Evolutionary conservation across 2,113 vertebrate species (phyloP).

Genomic region (Saguinus midas): DNA sequence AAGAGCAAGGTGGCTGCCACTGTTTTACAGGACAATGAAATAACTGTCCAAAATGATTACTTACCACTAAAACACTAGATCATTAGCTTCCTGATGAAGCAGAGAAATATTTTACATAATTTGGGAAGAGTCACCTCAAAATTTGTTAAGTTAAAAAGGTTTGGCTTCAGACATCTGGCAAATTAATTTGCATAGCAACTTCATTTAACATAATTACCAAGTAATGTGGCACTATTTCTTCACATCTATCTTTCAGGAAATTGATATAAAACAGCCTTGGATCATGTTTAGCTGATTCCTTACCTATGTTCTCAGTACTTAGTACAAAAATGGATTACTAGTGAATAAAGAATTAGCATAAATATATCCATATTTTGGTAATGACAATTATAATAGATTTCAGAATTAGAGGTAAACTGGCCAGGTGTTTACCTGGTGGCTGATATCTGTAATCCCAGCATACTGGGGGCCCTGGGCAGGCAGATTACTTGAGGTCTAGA

Average conservation of each 20-base stretch:
- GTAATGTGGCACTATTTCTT: neutral
- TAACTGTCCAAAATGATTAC: neutral
- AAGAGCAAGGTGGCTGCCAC: neutral
- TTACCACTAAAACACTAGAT: neutral
- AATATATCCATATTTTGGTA: neutral
- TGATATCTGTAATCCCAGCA: too few species aligned
- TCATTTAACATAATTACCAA: neutral
- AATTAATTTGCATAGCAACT: neutral
- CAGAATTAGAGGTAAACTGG: neutral
- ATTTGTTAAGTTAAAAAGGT: neutral
- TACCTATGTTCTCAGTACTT: neutral
- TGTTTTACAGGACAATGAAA: neutral
- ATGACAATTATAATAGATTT: neutral
- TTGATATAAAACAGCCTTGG: neutral
- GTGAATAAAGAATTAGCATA: neutral
- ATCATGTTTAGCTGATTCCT: neutral
- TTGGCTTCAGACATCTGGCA: constrained; percentile 15
- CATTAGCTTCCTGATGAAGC: neutral
- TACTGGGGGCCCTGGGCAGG: too few species aligned
- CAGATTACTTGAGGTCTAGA: too few species aligned
- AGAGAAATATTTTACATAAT: neutral
- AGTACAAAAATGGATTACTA: neutral
- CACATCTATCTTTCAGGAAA: neutral
- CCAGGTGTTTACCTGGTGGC: too few species aligned
- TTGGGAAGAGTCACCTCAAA: neutral